Percentiles rank a stretch among this genome's conserved stretches.
Conservation (phyloP, 2,888 invertebrate genomes). For the Hylaea fasciaria region DNA sequence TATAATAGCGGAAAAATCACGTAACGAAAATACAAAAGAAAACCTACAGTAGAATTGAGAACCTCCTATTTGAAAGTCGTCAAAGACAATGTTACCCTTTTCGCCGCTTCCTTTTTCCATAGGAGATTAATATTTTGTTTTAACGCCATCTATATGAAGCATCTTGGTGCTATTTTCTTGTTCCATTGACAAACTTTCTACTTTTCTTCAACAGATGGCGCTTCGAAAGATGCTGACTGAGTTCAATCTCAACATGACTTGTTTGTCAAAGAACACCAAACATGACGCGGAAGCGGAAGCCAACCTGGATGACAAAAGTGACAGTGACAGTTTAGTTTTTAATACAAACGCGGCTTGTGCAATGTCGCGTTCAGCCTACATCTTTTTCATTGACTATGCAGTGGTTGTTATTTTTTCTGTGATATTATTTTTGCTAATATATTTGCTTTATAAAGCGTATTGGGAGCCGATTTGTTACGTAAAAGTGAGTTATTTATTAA, state of each 20-base stretch:
- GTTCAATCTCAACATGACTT: not conserved
- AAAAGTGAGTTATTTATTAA: slow-evolving; percentile 56
- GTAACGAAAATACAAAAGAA: too few relatives aligned
- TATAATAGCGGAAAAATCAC: too few relatives aligned
- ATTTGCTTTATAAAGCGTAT: slow-evolving; percentile 59
- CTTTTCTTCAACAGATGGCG: slow-evolving; percentile 23
- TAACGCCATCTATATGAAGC: too few relatives aligned
- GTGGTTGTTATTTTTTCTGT: slow-evolving; percentile 46
- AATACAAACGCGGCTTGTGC: slow-evolving; percentile 19
- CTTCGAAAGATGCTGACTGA: slow-evolving; percentile 4
- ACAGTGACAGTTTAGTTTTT: slow-evolving; percentile 41
- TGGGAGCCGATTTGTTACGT: slow-evolving; percentile 60
- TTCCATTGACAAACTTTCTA: not conserved
- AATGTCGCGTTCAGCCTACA: not conserved
- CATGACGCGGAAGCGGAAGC: slow-evolving; percentile 23
- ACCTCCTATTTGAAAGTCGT: too few relatives aligned
- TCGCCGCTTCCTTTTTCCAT: too few relatives aligned
- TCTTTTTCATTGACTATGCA: slow-evolving; percentile 44
- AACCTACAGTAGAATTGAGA: too few relatives aligned
- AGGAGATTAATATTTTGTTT: too few relatives aligned
- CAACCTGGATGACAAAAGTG: slow-evolving; percentile 39
- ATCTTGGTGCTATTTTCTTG: too few relatives aligned
- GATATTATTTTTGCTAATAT: slow-evolving; percentile 50
- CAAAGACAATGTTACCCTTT: too few relatives aligned
- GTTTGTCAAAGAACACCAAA: not conserved